Base-by-base conservation (phyloP, 2,888 invertebrate species). In the Melipona beecheii region DNA sequence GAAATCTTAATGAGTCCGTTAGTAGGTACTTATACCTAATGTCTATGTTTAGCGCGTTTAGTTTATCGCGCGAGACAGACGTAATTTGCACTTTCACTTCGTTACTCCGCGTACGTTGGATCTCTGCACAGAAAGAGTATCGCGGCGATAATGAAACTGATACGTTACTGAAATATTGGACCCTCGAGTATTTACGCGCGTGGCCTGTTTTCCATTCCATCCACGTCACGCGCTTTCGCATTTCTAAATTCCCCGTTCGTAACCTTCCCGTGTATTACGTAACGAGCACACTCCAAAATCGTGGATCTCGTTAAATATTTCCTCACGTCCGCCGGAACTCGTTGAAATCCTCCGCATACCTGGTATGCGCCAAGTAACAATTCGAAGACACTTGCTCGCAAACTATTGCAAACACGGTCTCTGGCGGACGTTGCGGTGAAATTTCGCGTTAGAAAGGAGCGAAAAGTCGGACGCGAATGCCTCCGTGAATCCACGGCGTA, bases 391-490 rank as follows among this genome's bases (percentile, higher is more conserved):
- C 31, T 36, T 19, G 60, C 21, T 50, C 27, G 3, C 49, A 0
- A 60, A 5, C 69, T 43, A 31, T 31, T 31, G 4, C 31, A 31
- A 31, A 15, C 4, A 19, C 43, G 4, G 17, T 70, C 70, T 80
- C 31, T 65, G 70, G 49, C 64, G 74, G 43, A 58, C 50, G 50
- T 24, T 31, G 36, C 27, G 17, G 52, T 49, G 11, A 24, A 31
- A 58, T 64, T 78, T 68, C 73, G 31, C 11, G 43, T 77, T 73
- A 82, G 79, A 54, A 68, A 62, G 68, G 78, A 75, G 70, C 82
- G 85, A 85, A 52, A 78, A 86, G 76, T 76, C 86, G 54, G 60
- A 21, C 43, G 70, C 62, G 68, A 74, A 75, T 56, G 68, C 72
- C 62, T 43, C 43, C 43, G n/a, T n/a, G 43, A 49, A 43, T 69